A percentile compares a stretch with the other conserved stretches of the same genome.
These are phyloP conservation scores for Crotalus tigris DNA, from an alignment of 2,113 vertebrate species.

Conservation along the genomic window DNA sequence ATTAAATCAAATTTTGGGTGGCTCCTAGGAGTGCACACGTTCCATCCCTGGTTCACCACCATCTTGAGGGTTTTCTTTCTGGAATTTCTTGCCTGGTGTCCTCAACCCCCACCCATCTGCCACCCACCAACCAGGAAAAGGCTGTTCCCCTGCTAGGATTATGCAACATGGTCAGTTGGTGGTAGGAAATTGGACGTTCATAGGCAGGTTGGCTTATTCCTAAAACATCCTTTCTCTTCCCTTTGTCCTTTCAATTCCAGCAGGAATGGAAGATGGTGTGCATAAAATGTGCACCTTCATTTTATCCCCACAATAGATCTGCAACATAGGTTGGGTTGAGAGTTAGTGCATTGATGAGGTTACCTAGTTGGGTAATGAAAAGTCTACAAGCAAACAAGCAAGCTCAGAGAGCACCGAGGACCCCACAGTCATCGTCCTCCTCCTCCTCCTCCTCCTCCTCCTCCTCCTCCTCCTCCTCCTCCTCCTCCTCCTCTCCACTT, in stretches of 20 bases:
- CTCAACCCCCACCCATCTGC: constrained; percentile 37
- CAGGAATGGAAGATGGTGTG: background rate
- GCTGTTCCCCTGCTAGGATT: background rate
- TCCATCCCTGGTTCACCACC: constrained; percentile 29
- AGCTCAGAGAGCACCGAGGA: no score
- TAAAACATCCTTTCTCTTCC: background rate
- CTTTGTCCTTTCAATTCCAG: background rate
- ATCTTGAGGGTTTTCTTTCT: constrained; percentile 55
- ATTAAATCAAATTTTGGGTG: background rate
- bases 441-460: no score
- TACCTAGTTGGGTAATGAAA: background rate
- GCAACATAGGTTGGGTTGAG: background rate
- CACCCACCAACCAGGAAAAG: constrained; percentile 17
- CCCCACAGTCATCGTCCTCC: no score
- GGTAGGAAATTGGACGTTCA: background rate
- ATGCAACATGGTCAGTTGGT: background rate
- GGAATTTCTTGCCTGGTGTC: constrained; percentile 32
- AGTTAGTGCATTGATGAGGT: background rate
- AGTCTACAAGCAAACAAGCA: no score
- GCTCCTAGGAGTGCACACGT: background rate
- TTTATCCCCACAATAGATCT: background rate
- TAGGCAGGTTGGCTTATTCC: background rate
- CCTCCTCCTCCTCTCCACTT: no score
- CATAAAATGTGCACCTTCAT: background rate
- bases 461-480: no score